Conservation (phyloP, 2,797 vertebrate species). For the Scyliorhinus canicula region DNA sequence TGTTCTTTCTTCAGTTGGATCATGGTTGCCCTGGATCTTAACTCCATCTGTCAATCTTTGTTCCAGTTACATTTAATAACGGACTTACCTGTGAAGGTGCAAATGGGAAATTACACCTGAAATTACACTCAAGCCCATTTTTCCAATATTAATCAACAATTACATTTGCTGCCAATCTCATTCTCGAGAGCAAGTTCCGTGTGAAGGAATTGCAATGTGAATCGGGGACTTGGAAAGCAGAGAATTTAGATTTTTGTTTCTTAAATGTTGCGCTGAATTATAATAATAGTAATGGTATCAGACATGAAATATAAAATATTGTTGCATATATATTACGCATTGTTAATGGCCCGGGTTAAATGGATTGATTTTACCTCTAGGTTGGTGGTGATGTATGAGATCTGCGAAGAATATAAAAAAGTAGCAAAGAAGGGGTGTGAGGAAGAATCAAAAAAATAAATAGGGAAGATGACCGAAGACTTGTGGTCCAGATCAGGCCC, state of each 20-base stretch:
- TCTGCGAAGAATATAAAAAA: not conserved
- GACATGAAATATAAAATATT: not conserved
- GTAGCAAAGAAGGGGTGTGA: not conserved
- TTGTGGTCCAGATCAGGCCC: no score
- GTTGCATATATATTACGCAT: no score
- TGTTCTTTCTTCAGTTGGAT: not conserved
- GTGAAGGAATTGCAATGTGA: not conserved
- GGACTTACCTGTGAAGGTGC: not conserved
- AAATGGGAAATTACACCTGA: not conserved
- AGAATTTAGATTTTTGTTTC: not conserved
- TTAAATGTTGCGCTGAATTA: not conserved
- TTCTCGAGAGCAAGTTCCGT: not conserved
- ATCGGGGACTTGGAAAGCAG: not conserved
- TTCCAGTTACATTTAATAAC: not conserved
- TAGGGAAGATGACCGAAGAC: not conserved
- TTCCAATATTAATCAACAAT: not conserved
- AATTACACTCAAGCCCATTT: not conserved
- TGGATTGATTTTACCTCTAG: not conserved
- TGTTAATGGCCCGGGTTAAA: not conserved
- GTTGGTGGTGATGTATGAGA: not conserved
- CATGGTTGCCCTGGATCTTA: not conserved
- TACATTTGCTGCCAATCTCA: not conserved
- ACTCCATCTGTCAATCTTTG: not conserved
- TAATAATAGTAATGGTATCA: not conserved
- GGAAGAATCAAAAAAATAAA: not conserved